Percentiles rank a stretch among this genome's conserved stretches.
phyloP scores from a whole-genome alignment of 2,888 invertebrate genomes.

The Ormyrus rosae region DNA sequence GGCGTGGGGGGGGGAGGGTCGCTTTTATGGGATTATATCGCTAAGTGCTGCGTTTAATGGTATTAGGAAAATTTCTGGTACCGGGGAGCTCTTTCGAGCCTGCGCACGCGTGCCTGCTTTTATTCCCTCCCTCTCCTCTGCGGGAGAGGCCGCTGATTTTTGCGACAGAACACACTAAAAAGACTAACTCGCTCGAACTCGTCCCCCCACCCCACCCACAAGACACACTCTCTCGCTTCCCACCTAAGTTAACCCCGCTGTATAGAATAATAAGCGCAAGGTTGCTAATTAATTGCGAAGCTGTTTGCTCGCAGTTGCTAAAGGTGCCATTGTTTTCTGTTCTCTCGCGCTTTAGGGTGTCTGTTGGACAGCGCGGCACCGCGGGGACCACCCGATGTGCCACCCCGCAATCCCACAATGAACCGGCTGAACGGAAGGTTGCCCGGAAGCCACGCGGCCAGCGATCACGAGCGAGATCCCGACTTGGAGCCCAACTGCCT shows the following conservation, averaged over 20 bases:
- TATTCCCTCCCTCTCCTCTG: neutral
- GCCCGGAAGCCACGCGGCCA: conserved; percentile 78
- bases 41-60: conserved; percentile 56
- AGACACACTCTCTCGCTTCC: too few species aligned
- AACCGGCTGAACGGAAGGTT: conserved; percentile 92
- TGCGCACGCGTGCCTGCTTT: conserved; percentile 1
- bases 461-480: conserved; percentile 79
- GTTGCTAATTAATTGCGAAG: too few species aligned
- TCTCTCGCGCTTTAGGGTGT: conserved; percentile 82
- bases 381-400: conserved; percentile 87
- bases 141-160: too few species aligned
- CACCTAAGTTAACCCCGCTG: too few species aligned
- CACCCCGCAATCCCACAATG: conserved; percentile 94
- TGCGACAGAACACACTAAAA: too few species aligned
- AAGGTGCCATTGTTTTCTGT: conserved; percentile 1
- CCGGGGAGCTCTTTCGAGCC: neutral
- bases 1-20: neutral
- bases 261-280: too few species aligned
- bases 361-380: conserved; percentile 89
- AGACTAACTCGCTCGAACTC: too few species aligned
- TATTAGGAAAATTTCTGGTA: conserved; percentile 46
- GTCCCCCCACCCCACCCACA: too few species aligned
- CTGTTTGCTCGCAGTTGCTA: too few species aligned
- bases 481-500: conserved; percentile 94
- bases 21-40: conserved; percentile 53